Evolutionary conservation across 1,140 invertebrate genomes (phyloP).

Genomic region (Drosophila biarmipes): DNA sequence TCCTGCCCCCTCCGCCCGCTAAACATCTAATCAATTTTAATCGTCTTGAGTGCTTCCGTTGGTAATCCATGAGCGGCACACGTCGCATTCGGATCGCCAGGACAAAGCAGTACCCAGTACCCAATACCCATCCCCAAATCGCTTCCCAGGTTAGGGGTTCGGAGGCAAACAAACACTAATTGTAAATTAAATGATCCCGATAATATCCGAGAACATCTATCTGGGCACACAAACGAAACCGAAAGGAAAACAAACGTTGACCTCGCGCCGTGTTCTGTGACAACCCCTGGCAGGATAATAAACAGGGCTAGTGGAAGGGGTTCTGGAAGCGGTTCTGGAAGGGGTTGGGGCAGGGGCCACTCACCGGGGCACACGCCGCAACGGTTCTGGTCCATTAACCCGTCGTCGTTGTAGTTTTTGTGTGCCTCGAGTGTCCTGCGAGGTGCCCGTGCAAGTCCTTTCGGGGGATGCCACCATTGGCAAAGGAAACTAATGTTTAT

Average conservation of each 20-base stretch:
- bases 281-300: slow-evolving; percentile 17
- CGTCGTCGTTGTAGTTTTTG: slow-evolving; percentile 55
- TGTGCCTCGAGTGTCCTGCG: slow-evolving; percentile 20
- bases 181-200: slow-evolving; percentile 83
- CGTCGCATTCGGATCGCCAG: slow-evolving; percentile 2
- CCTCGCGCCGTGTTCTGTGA: slow-evolving; percentile 48
- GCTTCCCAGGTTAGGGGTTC: slow-evolving; percentile 9
- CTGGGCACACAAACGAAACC: slow-evolving; percentile 63
- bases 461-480: slow-evolving; percentile 27
- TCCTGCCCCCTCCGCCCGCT: slow-evolving; percentile 6
- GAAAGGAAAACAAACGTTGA: slow-evolving; percentile 77
- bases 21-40: slow-evolving; percentile 50
- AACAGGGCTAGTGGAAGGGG: neutral
- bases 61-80: slow-evolving; percentile 40
- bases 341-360: slow-evolving; percentile 25
- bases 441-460: slow-evolving; percentile 35
- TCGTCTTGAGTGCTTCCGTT: slow-evolving; percentile 57
- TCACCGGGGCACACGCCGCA: slow-evolving; percentile 75
- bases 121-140: slow-evolving; percentile 1
- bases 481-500: slow-evolving; percentile 62
- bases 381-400: slow-evolving; percentile 84
- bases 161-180: slow-evolving; percentile 65
- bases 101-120: neutral
- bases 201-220: slow-evolving; percentile 82
- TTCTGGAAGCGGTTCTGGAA: slow-evolving; percentile 4